Base-by-base conservation (phyloP, 2,113 vertebrate genomes). In the Pterocles burchelli region DNA sequence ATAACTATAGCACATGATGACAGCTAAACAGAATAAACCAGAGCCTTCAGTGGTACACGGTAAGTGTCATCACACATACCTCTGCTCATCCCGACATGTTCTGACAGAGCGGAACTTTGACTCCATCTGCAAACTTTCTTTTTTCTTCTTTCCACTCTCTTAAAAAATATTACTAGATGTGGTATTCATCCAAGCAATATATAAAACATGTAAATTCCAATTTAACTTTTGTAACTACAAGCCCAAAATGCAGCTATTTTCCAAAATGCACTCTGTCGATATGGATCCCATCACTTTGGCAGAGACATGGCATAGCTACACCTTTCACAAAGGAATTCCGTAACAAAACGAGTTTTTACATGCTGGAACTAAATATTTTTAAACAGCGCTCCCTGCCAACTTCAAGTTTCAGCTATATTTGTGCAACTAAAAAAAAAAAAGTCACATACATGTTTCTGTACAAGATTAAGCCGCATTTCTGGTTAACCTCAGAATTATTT, bases 281-380 rank as follows among this genome's bases (percentile, higher is more conserved):
- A 96, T 33, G 78, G 95, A 96, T 95, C 88, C 96, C 95, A 95
- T 97, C 88, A 75, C 85, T 96, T 83, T 95, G 97, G 96, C 95
- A 97, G 92, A 89, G 95, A 84, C 77, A 51, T 93, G 97, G 93
- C 88, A 95, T 34, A 95, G 91, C 86, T 97, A 52, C 94, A 91
- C 94, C 95, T 97, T 97, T 97, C 97, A 96, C 91, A 97, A 97
- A 97, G 97, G 94, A 97, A 97, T 97, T 96, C 96, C 61, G 62
- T 93, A 97, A 97, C 96, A 97, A 95, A 96, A 97, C 72, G 43
- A 98, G 97, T 97, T 97, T 96, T 97, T 95, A 97, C 97, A 97
- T 95, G 98, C 95, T 94, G 74, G 92, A 96, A 97, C 92, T 90
- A 91, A 98, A 95, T 97, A 98, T 97, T 96, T 97, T 97, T 95